Evolutionary conservation across 92 coral and sea anemone genomes (phyloP), one percentile per base, ranked within the genome.

Genomic region (Metridium senile): DNA sequence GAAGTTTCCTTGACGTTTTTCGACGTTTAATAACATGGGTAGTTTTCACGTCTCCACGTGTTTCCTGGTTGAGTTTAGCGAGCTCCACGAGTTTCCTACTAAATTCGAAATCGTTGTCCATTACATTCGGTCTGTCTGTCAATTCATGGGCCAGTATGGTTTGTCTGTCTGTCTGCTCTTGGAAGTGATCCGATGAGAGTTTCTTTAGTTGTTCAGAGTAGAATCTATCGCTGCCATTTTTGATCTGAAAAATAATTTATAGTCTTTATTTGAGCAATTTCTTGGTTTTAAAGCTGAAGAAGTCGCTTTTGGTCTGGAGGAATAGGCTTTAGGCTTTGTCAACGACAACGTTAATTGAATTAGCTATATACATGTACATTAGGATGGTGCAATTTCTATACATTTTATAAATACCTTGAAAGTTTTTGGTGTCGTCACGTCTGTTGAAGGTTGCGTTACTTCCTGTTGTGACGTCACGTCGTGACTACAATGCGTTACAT

Each of bases 1-100:
- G 13, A 4, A 39, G 29, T 71, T 71, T 33, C 76, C 27, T 58
- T 9, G 11, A 53, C 35, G 6, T 26, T 10, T n/a, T 71, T 16
- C 26, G 30, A 17, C 62, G 27, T 4, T 54, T 18, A 25, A n/a
- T n/a, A n/a, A n/a, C n/a, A n/a, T n/a, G n/a, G n/a, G 8, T 13
- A 39, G 49, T 39, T 49, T 22, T 35, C 6, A 16, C 32, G 6
- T 2, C 20, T 25, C 68, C 68, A 62, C 68, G 18, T 19, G 0
- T 1, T 68, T 53, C 17, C n/a, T 27, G 26, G 72, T 39, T 33
- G 25, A 4, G 49, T 54, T 33, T 28, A 25, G 78, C 78, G 11
- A 73, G 57, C 4, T 39, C 68, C 26, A 58, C 13, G 25, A 73
- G 78, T 54, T 47, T 57, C 23, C 64, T 33, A n/a, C 78, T 73